Evolutionary conservation across 2,113 vertebrate species (phyloP).

Genomic region (Tiliqua scincoides): DNA sequence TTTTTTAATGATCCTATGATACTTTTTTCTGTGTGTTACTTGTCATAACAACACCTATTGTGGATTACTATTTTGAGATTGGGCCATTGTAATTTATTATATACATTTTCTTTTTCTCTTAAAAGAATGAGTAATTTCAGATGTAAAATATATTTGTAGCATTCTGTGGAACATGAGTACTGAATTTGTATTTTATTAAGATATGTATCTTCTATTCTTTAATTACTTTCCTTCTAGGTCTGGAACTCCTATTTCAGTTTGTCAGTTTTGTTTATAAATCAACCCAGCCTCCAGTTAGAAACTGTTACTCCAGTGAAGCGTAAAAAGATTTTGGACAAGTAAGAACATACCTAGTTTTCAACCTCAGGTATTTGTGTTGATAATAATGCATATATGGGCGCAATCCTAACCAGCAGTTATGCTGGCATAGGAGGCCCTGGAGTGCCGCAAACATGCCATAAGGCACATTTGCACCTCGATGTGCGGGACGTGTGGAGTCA

Average conservation of each 20-base stretch:
- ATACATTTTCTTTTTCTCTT: neutral
- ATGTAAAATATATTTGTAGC: slow-evolving; percentile 17
- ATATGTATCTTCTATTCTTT: neutral
- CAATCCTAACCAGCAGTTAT: too few species aligned
- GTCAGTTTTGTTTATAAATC: slow-evolving; percentile 97
- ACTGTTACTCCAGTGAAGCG: slow-evolving; percentile 88
- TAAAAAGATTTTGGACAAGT: slow-evolving; percentile 97
- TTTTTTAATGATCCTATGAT: too few species aligned
- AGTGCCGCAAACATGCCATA: too few species aligned
- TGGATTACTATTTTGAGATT: neutral
- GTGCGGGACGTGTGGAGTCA: too few species aligned
- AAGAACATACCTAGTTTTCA: slow-evolving; percentile 66
- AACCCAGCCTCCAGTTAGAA: slow-evolving; percentile 96
- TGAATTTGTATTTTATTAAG: neutral
- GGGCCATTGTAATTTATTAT: neutral
- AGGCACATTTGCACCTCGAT: too few species aligned
- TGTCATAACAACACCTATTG: neutral
- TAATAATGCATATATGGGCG: neutral
- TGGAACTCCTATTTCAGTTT: slow-evolving; percentile 99
- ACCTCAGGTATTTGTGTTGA: slow-evolving; percentile 25
- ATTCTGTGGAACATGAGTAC: neutral
- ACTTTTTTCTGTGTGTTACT: too few species aligned
- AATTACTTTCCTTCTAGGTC: slow-evolving; percentile 79
- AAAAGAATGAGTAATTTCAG: neutral
- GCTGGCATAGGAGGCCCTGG: too few species aligned